Conservation (phyloP, 2,888 invertebrate genomes). For the Sinelater perroti region DNA sequence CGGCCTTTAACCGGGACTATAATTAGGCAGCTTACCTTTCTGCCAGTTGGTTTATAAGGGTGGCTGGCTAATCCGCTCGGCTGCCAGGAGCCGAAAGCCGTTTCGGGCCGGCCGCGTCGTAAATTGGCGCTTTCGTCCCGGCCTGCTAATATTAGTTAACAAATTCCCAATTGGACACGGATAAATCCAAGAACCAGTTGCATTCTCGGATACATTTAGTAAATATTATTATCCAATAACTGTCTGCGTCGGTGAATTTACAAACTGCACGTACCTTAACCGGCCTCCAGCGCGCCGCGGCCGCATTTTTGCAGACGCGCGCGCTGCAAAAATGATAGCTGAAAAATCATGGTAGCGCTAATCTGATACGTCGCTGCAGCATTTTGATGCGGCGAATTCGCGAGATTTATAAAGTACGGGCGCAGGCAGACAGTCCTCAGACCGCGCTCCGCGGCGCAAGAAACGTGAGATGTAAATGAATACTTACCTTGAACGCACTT, state of each 20-base stretch:
- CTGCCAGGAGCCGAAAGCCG: constrained; percentile 4
- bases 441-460: constrained; percentile 4
- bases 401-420: constrained; percentile 9
- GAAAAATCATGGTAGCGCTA: constrained; percentile 15
- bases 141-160: constrained; percentile 25
- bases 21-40: background rate
- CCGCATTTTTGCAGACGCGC: constrained; percentile 7
- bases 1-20: no score
- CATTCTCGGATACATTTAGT: constrained; percentile 41
- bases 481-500: constrained; percentile 28
- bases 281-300: background rate
- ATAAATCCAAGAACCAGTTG: constrained; percentile 41
- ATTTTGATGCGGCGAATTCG: constrained; percentile 17
- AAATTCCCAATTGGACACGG: constrained; percentile 31
- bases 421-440: background rate
- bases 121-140: constrained; percentile 5
- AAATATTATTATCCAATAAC: constrained; percentile 44
- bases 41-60: background rate
- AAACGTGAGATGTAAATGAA: constrained; percentile 28
- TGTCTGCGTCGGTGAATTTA: constrained; percentile 41
- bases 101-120: constrained; percentile 1
- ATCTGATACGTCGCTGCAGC: constrained; percentile 16
- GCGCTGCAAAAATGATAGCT: background rate
- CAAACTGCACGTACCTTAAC: constrained; percentile 21
- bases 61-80: background rate